A percentile compares a stretch with the other conserved stretches of the same genome.
These are phyloP conservation scores for Diorhabda elongata DNA, from an alignment of 1,140 invertebrate species.

Conservation along the genomic window DNA sequence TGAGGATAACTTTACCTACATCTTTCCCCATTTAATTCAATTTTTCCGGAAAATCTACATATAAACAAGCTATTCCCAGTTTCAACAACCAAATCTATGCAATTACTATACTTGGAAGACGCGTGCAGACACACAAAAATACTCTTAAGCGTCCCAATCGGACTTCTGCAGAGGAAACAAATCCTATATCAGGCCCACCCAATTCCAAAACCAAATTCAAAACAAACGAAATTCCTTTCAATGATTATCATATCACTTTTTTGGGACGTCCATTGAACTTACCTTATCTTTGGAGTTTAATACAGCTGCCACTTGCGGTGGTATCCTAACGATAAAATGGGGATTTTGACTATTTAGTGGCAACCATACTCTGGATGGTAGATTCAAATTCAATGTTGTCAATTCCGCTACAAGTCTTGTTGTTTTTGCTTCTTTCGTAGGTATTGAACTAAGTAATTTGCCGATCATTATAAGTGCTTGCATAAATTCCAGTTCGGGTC, in stretches of 20 bases:
- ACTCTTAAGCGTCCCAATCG: no score
- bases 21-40: no score
- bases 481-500: constrained; percentile 84
- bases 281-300: constrained; percentile 99
- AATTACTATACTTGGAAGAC: no score
- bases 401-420: constrained; percentile 87
- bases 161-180: no score
- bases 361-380: constrained; percentile 96
- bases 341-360: constrained; percentile 70
- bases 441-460: constrained; percentile 79
- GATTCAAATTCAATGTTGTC: constrained; percentile 89
- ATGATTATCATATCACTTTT: neutral
- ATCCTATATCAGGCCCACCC: no score
- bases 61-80: no score
- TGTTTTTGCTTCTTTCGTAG: constrained; percentile 93
- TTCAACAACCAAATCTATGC: no score
- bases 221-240: neutral
- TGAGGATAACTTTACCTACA: no score
- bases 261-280: constrained; percentile 19
- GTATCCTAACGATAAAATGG: constrained; percentile 87
- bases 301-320: constrained; percentile 90
- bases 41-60: no score
- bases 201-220: no score
- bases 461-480: constrained; percentile 86
- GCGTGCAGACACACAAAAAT: no score